These are phyloP conservation scores for Danaus chrysippus DNA, from an alignment of 2,888 invertebrate genomes.

Conservation along the genomic window DNA sequence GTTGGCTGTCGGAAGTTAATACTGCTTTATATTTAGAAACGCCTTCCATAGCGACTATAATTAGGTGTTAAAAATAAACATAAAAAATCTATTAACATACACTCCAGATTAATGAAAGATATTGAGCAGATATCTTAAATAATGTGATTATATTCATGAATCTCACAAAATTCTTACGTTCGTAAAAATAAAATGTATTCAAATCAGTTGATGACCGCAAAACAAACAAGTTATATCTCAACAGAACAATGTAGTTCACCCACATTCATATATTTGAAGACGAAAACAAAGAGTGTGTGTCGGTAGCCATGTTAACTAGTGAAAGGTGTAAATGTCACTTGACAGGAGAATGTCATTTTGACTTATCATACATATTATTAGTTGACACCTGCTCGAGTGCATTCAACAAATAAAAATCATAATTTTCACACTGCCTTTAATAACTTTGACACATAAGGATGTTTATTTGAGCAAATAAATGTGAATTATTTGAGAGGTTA, in stretches of 20 bases:
- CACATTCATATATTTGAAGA: slow-evolving; percentile 15
- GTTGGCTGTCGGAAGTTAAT: slow-evolving; percentile 19
- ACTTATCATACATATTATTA: slow-evolving; percentile 19
- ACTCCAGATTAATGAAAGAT: not conserved
- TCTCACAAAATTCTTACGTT: not conserved
- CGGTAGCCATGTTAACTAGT: slow-evolving; percentile 18
- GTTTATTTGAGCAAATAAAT: too few relatives aligned
- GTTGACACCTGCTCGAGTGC: slow-evolving; percentile 15
- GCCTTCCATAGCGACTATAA: not conserved
- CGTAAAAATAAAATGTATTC: not conserved
- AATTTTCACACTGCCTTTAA: not conserved
- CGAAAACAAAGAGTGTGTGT: slow-evolving; percentile 12
- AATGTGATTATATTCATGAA: not conserved
- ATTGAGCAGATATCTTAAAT: not conserved
- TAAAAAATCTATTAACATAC: not conserved
- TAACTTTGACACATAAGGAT: too few relatives aligned
- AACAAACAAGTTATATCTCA: not conserved
- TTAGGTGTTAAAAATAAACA: slow-evolving; percentile 1
- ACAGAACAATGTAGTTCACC: slow-evolving; percentile 6
- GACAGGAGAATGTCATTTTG: slow-evolving; percentile 22
- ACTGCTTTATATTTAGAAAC: slow-evolving; percentile 5
- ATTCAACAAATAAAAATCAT: not conserved
- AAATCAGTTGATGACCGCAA: not conserved
- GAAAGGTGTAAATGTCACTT: slow-evolving; percentile 29
- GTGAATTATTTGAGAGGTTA: not conserved